These are phyloP conservation scores for Macrobrachium nipponense DNA, from an alignment of 1,140 invertebrate genomes.

Conservation along the genomic window DNA sequence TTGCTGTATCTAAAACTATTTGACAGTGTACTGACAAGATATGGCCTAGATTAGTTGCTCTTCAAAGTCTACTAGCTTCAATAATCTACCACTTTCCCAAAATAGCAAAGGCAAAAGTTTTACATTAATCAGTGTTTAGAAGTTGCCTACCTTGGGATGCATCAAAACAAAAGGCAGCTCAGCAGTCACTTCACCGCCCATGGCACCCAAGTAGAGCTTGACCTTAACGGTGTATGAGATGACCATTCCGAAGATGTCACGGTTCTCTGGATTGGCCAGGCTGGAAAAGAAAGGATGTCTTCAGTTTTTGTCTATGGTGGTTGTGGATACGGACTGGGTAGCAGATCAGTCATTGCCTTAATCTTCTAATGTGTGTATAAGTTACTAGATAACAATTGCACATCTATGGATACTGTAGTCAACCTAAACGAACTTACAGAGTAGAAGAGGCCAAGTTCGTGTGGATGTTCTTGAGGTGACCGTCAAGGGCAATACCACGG, in stretches of 20 bases:
- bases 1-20: too few relatives aligned
- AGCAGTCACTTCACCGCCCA: slow-evolving; percentile 70
- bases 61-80: too few relatives aligned
- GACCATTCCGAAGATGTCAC: slow-evolving; percentile 89
- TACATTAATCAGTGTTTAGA: too few relatives aligned
- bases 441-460: slow-evolving; percentile 80
- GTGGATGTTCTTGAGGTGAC: slow-evolving; percentile 88
- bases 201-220: slow-evolving; percentile 92
- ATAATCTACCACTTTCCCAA: background rate
- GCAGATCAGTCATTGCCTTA: too few relatives aligned
- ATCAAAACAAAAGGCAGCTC: slow-evolving; percentile 98
- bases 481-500: slow-evolving; percentile 94
- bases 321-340: too few relatives aligned
- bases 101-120: background rate
- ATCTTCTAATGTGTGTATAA: background rate
- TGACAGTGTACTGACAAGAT: too few relatives aligned
- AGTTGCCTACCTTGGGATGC: slow-evolving; percentile 83
- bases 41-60: too few relatives aligned
- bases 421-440: slow-evolving; percentile 35
- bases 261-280: slow-evolving; percentile 82
- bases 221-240: slow-evolving; percentile 94
- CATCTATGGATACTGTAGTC: background rate
- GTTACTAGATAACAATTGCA: background rate
- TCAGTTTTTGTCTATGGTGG: background rate
- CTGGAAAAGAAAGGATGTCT: slow-evolving; percentile 69